A percentile compares a stretch with the other conserved stretches of the same genome.
Conservation (phyloP, 1,140 invertebrate genomes). For the Lordiphosa collinella region DNA sequence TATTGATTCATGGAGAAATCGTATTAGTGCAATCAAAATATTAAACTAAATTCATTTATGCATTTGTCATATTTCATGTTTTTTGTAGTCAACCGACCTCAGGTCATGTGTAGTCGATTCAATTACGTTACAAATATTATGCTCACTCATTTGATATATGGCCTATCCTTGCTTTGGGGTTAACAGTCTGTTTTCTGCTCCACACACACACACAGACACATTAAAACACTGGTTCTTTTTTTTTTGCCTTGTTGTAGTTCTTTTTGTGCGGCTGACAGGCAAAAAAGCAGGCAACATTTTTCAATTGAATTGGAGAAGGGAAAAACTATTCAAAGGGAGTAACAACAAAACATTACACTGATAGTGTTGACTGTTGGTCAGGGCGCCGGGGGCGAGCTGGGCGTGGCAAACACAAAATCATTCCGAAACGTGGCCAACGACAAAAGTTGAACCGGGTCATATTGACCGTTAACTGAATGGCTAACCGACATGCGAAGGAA, state of each 20-base stretch:
- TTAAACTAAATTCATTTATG: no score
- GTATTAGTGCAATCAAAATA: no score
- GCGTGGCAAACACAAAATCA: conserved; percentile 46
- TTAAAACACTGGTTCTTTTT: conserved; percentile 22
- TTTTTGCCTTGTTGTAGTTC: conserved; percentile 19
- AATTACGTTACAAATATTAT: conserved; percentile 27
- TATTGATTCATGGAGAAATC: no score
- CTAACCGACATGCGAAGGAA: conserved; percentile 35
- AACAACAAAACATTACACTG: conserved; percentile 53
- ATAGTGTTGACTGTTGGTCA: conserved; percentile 35
- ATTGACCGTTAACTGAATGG: conserved; percentile 60
- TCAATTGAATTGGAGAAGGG: conserved; percentile 35
- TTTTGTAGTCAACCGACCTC: background rate
- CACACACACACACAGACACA: conserved; percentile 15
- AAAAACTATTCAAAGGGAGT: conserved; percentile 34
- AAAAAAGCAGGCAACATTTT: conserved; percentile 57
- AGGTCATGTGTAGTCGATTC: conserved; percentile 28
- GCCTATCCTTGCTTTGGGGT: conserved; percentile 16
- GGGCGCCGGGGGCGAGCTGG: background rate
- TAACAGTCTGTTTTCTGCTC: conserved; percentile 40
- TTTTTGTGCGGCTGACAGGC: conserved; percentile 6
- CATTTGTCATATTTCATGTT: no score
- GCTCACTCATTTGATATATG: conserved; percentile 15
- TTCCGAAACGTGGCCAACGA: conserved; percentile 46
- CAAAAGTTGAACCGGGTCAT: conserved; percentile 57